A percentile compares a stretch with the other conserved stretches of the same genome.
phyloP scores from a whole-genome alignment of 1,140 invertebrate species.

The Lasioglossum baleicum region DNA sequence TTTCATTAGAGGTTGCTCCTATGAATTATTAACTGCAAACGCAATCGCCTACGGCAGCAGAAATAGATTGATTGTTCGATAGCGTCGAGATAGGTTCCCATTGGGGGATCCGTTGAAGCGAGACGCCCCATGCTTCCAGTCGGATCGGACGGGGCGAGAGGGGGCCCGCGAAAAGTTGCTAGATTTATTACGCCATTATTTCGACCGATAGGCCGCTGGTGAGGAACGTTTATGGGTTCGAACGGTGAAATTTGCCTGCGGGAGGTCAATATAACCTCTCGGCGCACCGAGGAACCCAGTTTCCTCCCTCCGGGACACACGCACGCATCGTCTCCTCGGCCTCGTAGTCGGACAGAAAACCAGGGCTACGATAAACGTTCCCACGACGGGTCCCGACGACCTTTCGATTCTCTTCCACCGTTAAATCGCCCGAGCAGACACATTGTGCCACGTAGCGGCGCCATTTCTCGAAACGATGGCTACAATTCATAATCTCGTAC shows the following conservation, averaged over 20 bases:
- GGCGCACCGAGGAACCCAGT: background rate
- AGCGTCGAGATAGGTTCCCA: slow-evolving; percentile 18
- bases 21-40: slow-evolving; percentile 44
- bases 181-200: slow-evolving; percentile 74
- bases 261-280: slow-evolving; percentile 57
- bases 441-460: too few species aligned
- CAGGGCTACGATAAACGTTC: slow-evolving; percentile 28
- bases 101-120: slow-evolving; percentile 30
- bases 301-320: background rate
- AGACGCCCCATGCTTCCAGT: slow-evolving; percentile 17
- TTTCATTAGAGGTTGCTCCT: slow-evolving; percentile 24
- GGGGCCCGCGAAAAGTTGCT: slow-evolving; percentile 49
- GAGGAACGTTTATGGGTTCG: slow-evolving; percentile 51
- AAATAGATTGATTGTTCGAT: slow-evolving; percentile 43
- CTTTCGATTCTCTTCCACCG: slow-evolving; percentile 28
- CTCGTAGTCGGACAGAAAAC: slow-evolving; percentile 29
- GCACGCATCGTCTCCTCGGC: slow-evolving; percentile 19
- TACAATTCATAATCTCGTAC: too few species aligned
- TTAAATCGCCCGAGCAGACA: background rate
- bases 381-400: slow-evolving; percentile 38
- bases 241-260: slow-evolving; percentile 61
- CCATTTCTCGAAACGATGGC: too few species aligned
- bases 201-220: slow-evolving; percentile 52
- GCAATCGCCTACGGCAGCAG: slow-evolving; percentile 30
- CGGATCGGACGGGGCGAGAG: background rate